phyloP scores from a whole-genome alignment of 2,797 vertebrate species.

The Microctenopoma steveboyesi region DNA sequence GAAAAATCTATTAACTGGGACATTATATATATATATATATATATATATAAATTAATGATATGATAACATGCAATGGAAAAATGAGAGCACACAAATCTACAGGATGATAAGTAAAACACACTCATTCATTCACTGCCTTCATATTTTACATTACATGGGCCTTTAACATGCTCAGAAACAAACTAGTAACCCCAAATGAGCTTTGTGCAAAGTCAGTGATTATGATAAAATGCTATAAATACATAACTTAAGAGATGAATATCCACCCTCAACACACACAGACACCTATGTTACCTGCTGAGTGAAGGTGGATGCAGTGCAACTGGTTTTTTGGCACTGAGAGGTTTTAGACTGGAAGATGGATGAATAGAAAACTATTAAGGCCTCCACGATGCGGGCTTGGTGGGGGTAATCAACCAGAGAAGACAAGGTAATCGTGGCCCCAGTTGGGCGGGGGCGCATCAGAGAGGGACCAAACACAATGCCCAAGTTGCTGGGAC shows the following conservation, averaged over 20 bases:
- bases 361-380: constrained; percentile 89
- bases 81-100: background rate
- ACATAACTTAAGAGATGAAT: background rate
- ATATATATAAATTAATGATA: background rate
- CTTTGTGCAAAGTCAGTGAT: background rate
- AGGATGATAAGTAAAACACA: background rate
- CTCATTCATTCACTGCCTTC: too few relatives aligned
- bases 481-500: constrained; percentile 93
- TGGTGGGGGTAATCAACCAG: constrained; percentile 98
- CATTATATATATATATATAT: too few relatives aligned
- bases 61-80: background rate
- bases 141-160: background rate
- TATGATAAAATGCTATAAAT: background rate
- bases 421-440: constrained; percentile 94
- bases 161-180: background rate
- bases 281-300: constrained; percentile 63
- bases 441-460: constrained; percentile 92
- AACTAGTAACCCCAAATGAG: background rate
- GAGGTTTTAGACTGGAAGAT: constrained; percentile 84
- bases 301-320: constrained; percentile 44
- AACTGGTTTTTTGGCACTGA: constrained; percentile 35
- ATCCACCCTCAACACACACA: background rate
- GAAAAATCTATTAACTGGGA: background rate
- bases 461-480: constrained; percentile 96
- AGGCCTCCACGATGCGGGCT: constrained; percentile 91